Evolutionary conservation across 92 coral and sea anemone genomes (phyloP), one percentile per base, ranked within the genome.

Genomic region (Porites rus): DNA sequence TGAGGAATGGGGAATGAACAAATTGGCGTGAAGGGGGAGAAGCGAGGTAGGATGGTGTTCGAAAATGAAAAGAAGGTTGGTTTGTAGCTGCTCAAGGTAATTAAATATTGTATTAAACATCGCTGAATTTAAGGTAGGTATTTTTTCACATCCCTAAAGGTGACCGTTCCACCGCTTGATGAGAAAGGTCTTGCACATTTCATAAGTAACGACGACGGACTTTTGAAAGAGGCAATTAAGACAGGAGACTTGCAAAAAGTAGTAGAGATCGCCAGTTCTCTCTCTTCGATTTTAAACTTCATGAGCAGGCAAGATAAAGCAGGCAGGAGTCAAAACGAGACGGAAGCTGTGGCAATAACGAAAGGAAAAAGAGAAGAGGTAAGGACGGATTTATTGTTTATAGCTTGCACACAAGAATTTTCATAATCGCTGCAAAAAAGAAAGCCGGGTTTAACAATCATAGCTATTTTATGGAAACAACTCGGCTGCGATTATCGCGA

Each of bases 221-320:
- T 51, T 63, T 64, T 95, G 25, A 74, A 84, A 50, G 75, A 82
- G 28, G 87, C 90, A 12, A 51, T 87, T n/a, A 87, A 89, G 64
- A 65, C 31, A 8, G 98, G 97, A 3, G 82, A 95, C 51, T 65
- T 90, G 16, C 74, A 70, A 13, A 43, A 62, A 52, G 79, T 82
- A 58, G 73, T 78, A 52, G 90, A 92, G 75, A 72, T 91, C 65
- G 69, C 61, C 22, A 75, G 85, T 6, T 69, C 93, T 8, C 73
- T 89, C 8, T 76, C 91, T 58, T 87, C 95, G 50, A 56, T 86
- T 59, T 73, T 96, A 74, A 94, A 88, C 60, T 83, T 20, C 65
- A 61, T 74, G 83, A 64, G 86, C 38, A 70, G 79, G 18, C 62
- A 84, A 18, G 88, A 74, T 1, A 50, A 68, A 6, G 24, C 6